Base-by-base conservation (phyloP, 1,140 invertebrate genomes). In the Drosophila seguyi region DNA sequence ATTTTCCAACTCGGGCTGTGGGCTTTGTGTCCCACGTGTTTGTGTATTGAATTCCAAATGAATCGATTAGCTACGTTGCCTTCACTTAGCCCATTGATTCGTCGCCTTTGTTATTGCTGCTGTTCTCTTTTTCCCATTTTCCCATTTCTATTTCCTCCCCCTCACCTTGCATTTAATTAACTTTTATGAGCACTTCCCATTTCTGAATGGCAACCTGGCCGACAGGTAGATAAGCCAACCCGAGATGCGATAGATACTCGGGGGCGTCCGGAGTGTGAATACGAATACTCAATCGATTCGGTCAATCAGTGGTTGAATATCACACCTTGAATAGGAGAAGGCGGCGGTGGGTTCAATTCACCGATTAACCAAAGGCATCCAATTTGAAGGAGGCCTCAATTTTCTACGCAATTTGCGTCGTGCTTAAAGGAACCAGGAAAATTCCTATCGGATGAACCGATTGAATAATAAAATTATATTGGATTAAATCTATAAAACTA, bases 21-120 rank as follows among this genome's bases (percentile, higher is more conserved):
- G 62, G 18, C 27, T 44, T 31, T 14, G 69, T 73, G 69, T 72
- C 44, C 45, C 31, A 65, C 63, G 74, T 81, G 82, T 86, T 78
- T 86, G 82, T 86, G 83, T 86, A 86, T 86, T 86, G 82, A 86
- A 86, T 86, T 82, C 75, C 82, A 86, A 86, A 87, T 86, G 82
- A 86, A 86, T 86, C 82, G 82, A 86, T 86, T 84, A 85, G 81
- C 81, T 77, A 73, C 76, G 73, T 66, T 85, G 79, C 81, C 71
- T 84, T 79, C 75, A 74, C 53, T 75, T 73, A 57, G 71, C 69
- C 69, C 69, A 73, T 80, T 78, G 77, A 81, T 85, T 62, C 65
- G 39, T 83, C n/a, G 61, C 31, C 42, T 45, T 74, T 81, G 39
- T 65, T 75, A 41, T 66, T 65, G 52, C 78, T 74, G 75, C 78